A percentile compares a stretch with the other conserved stretches of the same genome.
Conservation (phyloP, 2,113 vertebrate genomes). For the Halcyon malimbica region DNA sequence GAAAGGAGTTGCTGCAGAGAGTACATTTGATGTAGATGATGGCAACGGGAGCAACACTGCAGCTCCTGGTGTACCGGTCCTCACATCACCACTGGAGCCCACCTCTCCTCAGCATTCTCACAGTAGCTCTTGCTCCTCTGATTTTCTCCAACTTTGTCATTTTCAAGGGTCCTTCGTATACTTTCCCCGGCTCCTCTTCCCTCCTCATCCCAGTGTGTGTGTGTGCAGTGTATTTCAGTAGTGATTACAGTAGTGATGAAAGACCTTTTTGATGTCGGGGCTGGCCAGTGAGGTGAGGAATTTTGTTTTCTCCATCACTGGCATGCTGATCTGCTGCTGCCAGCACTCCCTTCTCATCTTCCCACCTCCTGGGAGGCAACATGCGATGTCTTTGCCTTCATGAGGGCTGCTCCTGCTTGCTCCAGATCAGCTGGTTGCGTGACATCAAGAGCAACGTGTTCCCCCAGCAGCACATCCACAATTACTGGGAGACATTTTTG, state of each 20-base stretch:
- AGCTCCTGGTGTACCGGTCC: not conserved
- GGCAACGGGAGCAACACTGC: not conserved
- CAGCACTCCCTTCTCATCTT: not conserved
- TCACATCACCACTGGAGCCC: fast-evolving
- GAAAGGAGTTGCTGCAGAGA: not conserved
- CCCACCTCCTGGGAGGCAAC: not conserved
- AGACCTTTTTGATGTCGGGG: not conserved
- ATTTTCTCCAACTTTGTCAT: not conserved
- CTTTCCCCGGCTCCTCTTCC: not conserved
- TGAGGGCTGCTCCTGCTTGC: not conserved
- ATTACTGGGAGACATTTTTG: not conserved
- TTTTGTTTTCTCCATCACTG: not conserved
- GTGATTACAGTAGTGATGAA: not conserved
- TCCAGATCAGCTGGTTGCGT: not conserved
- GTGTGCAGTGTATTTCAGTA: not conserved
- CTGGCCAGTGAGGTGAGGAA: fast-evolving
- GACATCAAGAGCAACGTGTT: not conserved
- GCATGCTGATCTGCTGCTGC: not conserved
- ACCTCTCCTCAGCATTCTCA: not conserved
- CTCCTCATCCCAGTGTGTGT: not conserved
- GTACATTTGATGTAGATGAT: not conserved
- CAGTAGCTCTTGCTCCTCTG: not conserved
- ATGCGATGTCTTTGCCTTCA: not conserved
- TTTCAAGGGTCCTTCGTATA: not conserved
- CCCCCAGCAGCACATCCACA: not conserved